phyloP scores from a whole-genome alignment of 35 echinoderm and acorn worm species.

The Nesometra sesokonis region DNA sequence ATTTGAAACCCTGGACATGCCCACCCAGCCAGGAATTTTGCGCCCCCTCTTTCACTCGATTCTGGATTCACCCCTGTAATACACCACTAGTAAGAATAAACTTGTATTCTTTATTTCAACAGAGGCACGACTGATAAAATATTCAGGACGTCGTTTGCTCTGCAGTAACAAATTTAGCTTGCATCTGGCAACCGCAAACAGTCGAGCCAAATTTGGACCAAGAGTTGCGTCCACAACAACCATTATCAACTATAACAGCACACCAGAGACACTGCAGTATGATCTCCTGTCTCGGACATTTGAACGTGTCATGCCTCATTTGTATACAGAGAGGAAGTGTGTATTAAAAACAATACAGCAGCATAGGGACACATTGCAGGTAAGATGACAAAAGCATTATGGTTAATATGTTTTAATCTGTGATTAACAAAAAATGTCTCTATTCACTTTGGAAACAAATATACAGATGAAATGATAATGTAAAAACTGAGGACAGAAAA shows the following conservation, averaged over 20 bases:
- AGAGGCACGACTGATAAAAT: constrained; percentile 95
- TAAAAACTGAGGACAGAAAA: too few species aligned
- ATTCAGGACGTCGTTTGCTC: constrained; percentile 77
- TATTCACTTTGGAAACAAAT: too few species aligned
- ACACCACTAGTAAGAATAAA: neutral
- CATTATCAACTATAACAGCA: constrained; percentile 67
- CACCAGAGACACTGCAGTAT: constrained; percentile 67
- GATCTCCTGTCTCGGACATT: constrained; percentile 77
- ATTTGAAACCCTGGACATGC: too few species aligned
- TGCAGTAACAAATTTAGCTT: constrained; percentile 88
- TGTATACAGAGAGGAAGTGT: constrained; percentile 59
- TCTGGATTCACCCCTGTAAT: neutral
- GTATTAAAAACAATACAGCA: constrained; percentile 64
- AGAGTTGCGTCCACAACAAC: constrained; percentile 71
- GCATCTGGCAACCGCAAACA: constrained; percentile 58
- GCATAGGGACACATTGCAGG: constrained; percentile 72
- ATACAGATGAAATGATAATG: too few species aligned
- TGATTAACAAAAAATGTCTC: too few species aligned
- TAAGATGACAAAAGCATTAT: neutral
- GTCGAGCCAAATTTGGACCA: constrained; percentile 43
- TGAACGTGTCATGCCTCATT: constrained; percentile 49
- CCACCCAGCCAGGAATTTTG: too few species aligned
- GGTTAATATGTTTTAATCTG: too few species aligned
- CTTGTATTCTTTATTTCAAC: neutral
- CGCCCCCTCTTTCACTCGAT: too few species aligned